phyloP scores from a whole-genome alignment of 2,797 vertebrate genomes.

The Poeciliopsis gracilis region DNA sequence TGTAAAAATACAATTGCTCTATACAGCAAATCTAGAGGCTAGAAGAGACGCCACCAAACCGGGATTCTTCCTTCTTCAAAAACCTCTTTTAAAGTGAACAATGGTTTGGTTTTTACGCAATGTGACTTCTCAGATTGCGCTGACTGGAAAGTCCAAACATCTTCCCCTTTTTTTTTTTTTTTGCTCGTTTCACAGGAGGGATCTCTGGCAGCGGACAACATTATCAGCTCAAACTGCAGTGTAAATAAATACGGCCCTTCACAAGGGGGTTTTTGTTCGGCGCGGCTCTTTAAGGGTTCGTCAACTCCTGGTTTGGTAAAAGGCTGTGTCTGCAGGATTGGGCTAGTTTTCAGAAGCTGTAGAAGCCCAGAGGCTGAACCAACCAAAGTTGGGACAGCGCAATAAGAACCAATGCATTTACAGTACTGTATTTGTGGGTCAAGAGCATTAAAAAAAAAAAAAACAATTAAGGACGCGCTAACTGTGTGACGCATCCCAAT shows the following conservation, averaged over 20 bases:
- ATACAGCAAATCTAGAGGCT: neutral
- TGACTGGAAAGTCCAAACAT: neutral
- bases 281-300: neutral
- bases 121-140: neutral
- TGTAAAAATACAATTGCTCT: neutral
- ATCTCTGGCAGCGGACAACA: neutral
- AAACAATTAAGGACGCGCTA: neutral
- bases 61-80: neutral
- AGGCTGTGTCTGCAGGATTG: neutral
- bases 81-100: neutral
- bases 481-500: neutral
- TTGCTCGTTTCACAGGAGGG: neutral
- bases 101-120: neutral
- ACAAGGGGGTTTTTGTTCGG: neutral
- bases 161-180: neutral
- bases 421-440: neutral
- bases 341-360: neutral
- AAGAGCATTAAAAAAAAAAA: neutral
- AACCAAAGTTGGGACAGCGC: neutral
- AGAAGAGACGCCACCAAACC: neutral
- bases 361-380: too few species aligned
- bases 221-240: neutral
- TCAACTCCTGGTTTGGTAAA: neutral
- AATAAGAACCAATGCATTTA: neutral
- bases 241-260: neutral